A percentile compares a stretch with the other conserved stretches of the same genome.
phyloP scores from a whole-genome alignment of 2,797 vertebrate genomes.

The Squalus acanthias region DNA sequence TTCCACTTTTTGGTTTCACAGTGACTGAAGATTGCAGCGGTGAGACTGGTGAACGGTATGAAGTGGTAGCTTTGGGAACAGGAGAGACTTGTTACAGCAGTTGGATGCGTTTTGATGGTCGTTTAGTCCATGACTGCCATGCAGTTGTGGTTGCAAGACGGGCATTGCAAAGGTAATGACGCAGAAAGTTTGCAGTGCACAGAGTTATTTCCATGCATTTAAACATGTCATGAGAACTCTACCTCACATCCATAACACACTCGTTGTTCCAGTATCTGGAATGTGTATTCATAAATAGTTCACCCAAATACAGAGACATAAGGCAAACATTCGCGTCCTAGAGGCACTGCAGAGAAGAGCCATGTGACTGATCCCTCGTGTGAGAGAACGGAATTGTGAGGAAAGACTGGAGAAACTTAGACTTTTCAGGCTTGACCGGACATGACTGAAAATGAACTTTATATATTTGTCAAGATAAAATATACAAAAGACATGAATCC shows the following conservation, averaged over 20 bases:
- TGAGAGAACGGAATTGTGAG: neutral
- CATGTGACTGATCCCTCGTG: neutral
- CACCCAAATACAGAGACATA: neutral
- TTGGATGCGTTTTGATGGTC: constrained; percentile 51
- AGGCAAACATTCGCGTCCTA: neutral
- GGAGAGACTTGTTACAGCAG: constrained; percentile 45
- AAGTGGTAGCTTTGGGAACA: constrained; percentile 53
- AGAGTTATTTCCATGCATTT: neutral
- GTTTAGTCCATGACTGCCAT: constrained; percentile 51
- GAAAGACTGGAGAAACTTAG: neutral
- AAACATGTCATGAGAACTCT: neutral
- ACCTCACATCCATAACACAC: neutral
- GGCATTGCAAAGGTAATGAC: constrained; percentile 52
- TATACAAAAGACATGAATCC: neutral
- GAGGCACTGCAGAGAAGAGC: neutral
- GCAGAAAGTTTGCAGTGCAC: neutral
- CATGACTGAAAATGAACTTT: neutral
- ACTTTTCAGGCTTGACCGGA: neutral
- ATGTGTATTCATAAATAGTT: neutral
- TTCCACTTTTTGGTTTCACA: neutral
- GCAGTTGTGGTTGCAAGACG: constrained; percentile 51
- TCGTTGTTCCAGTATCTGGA: neutral
- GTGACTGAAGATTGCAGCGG: constrained; percentile 11
- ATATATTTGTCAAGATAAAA: neutral
- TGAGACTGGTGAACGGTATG: constrained; percentile 46